Percentiles rank a stretch among this genome's conserved stretches.
These are phyloP conservation scores for Plecturocebus donacophilus DNA, from an alignment of 2,113 vertebrate species.

Conservation along the genomic window DNA sequence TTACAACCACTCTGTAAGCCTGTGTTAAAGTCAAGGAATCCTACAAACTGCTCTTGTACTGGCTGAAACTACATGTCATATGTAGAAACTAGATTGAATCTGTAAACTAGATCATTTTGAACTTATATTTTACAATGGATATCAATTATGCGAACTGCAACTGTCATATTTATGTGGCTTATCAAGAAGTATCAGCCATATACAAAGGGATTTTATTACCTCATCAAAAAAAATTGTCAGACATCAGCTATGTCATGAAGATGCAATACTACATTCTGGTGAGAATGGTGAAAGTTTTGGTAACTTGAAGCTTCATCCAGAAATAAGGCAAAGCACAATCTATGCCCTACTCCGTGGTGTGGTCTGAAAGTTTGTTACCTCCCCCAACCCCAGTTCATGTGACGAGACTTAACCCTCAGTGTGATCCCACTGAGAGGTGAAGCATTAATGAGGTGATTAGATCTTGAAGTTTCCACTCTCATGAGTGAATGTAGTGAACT, in stretches of 20 bases:
- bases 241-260: neutral
- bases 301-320: neutral
- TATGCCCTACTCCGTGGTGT: neutral
- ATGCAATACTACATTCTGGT: neutral
- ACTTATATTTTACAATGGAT: neutral
- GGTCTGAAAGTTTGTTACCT: neutral
- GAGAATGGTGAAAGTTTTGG: neutral
- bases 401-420: neutral
- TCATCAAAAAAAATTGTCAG: neutral
- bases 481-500: neutral
- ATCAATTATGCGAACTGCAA: constrained; percentile 18
- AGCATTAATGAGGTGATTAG: neutral
- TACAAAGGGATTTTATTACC: neutral
- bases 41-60: neutral
- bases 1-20: neutral
- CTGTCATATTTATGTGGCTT: neutral
- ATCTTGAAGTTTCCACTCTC: neutral
- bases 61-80: neutral
- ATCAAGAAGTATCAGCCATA: neutral
- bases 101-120: neutral
- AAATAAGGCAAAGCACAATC: neutral
- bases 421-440: neutral
- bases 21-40: neutral
- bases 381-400: neutral
- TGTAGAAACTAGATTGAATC: neutral